Conservation (phyloP, 2,888 invertebrate species). For the Cantharis flavilabris region DNA sequence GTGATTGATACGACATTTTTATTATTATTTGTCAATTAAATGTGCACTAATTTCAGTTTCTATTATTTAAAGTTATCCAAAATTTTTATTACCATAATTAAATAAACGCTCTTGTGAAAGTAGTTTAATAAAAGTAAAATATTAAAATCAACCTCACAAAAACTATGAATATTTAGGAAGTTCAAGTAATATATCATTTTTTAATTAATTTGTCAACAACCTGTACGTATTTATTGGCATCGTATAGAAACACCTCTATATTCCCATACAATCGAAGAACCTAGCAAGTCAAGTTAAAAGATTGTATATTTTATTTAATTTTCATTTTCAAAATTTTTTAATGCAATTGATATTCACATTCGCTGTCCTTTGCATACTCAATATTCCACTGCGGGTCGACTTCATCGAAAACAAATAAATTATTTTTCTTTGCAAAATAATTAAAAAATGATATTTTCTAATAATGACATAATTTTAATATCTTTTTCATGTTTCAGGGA, state of each 20-base stretch:
- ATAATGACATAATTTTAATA: not conserved
- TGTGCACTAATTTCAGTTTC: not conserved
- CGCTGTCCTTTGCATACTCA: too few relatives aligned
- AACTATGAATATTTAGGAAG: not conserved
- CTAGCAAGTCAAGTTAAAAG: too few relatives aligned
- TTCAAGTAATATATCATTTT: not conserved
- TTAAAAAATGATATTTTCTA: too few relatives aligned
- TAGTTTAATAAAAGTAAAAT: not conserved
- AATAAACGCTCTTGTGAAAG: not conserved
- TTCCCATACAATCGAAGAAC: too few relatives aligned
- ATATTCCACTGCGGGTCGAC: too few relatives aligned
- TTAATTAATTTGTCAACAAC: not conserved
- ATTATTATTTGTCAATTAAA: not conserved
- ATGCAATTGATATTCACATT: too few relatives aligned
- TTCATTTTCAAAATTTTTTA: too few relatives aligned
- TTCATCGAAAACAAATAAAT: too few relatives aligned
- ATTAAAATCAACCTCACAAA: not conserved
- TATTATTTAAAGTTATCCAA: not conserved
- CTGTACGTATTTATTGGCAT: too few relatives aligned
- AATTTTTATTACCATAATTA: not conserved
- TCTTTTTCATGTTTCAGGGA: conserved; percentile 34
- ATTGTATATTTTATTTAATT: too few relatives aligned
- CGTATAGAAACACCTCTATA: too few relatives aligned
- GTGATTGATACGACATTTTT: not conserved
- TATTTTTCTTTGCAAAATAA: too few relatives aligned